Evolutionary conservation across 2,113 vertebrate genomes (phyloP), one percentile per base, ranked within the genome.

Genomic region (Microcebus jonahi): DNA sequence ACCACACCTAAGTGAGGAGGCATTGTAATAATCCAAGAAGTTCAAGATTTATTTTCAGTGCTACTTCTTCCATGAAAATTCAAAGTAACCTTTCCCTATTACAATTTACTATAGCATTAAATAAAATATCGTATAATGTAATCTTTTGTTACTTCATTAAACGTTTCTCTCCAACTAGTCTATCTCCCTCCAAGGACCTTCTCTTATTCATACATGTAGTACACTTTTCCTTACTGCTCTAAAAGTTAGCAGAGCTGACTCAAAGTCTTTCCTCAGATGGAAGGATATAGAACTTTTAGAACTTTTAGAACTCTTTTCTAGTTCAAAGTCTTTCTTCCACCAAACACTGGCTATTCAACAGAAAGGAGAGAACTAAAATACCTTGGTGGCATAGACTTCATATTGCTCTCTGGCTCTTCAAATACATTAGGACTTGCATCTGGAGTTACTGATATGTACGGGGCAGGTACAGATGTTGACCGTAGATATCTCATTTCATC

Each of bases 341-440:
- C 36, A 92, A 97, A 97, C 29, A 87, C n/a, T 93, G 48, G n/a
- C 8, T 75, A 85, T 55, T 85, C 76, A 96, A 80, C 17, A 82
- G 48, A 95, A 25, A 95, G 36, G 85, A 97, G 25, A 93, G 65
- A 90, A 97, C n/a, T 90, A 61, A 97, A 94, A 83, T 99, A 99
- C 99, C 99, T 99, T 83, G 99, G 99, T 55, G 99, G 99, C 99
- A 99, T 99, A 55, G 99, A 99, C 96, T 99, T 99, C 99, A 99
- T 99, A 98, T 99, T 99, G 98, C 99, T 99, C 96, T 99, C 99
- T 80, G 99, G 99, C 93, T 99, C 99, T 98, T 99, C 99, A 97
- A 99, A 99, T 82, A 99, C 99, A 97, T 99, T 99, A 73, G 99
- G 99, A 97, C 99, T 99, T 83, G 99, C 99, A 73, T 99, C 99